A percentile compares a stretch with the other conserved stretches of the same genome.
These are phyloP conservation scores for Chironomus striatipennis DNA, from an alignment of 1,140 invertebrate species.

Conservation along the genomic window DNA sequence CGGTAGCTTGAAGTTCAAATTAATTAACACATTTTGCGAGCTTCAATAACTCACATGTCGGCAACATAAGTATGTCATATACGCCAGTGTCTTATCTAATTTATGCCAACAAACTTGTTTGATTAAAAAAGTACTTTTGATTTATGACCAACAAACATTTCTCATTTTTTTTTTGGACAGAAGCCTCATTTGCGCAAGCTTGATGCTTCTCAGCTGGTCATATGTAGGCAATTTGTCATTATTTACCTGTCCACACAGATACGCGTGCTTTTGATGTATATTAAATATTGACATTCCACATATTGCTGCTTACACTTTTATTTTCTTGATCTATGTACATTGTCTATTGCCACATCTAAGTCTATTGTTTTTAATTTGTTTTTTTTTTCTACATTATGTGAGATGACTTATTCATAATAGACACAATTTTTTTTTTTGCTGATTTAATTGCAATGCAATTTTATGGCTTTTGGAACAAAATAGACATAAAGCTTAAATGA, in stretches of 20 bases:
- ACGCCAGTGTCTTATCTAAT: too few relatives aligned
- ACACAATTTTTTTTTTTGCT: neutral
- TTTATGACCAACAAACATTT: too few relatives aligned
- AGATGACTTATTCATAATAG: neutral
- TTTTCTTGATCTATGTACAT: neutral
- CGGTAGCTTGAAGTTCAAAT: neutral
- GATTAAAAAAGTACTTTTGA: too few relatives aligned
- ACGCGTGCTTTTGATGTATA: slow-evolving; percentile 7
- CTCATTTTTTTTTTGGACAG: neutral
- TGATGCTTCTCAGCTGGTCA: neutral
- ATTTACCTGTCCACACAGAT: neutral
- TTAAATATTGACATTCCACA: neutral
- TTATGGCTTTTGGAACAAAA: neutral
- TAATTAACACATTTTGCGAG: neutral
- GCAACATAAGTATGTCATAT: too few relatives aligned
- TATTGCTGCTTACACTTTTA: neutral
- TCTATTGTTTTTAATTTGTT: neutral
- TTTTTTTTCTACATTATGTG: too few relatives aligned
- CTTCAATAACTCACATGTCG: too few relatives aligned
- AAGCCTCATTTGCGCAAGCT: neutral
- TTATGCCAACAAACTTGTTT: too few relatives aligned
- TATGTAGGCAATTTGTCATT: neutral
- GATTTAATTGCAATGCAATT: neutral
- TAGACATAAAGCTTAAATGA: slow-evolving; percentile 1
- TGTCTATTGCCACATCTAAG: neutral